phyloP scores from a whole-genome alignment of 2,888 invertebrate genomes.

The Emmelina monodactyla region DNA sequence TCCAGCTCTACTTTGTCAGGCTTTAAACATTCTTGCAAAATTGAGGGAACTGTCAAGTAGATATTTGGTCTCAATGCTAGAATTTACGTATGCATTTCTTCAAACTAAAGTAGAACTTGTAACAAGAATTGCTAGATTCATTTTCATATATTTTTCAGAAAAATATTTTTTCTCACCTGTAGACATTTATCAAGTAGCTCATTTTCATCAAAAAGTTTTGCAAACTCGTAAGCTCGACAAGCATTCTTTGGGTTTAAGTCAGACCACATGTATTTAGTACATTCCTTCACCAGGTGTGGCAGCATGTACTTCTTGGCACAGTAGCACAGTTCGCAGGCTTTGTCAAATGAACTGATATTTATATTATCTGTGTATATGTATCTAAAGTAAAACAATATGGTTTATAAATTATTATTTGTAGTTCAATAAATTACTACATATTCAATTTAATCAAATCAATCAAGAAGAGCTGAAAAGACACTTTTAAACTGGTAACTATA shows the following conservation, averaged over 20 bases:
- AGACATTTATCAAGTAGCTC: slow-evolving; percentile 82
- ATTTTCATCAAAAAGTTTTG: slow-evolving; percentile 83
- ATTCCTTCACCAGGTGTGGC: slow-evolving; percentile 82
- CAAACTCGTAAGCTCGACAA: slow-evolving; percentile 86
- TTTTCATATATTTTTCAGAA: too few relatives aligned
- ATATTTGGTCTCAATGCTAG: too few relatives aligned
- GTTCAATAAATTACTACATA: too few relatives aligned
- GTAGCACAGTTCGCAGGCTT: slow-evolving; percentile 87
- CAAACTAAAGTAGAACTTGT: too few relatives aligned
- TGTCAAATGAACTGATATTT: slow-evolving; percentile 81
- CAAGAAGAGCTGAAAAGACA: too few relatives aligned
- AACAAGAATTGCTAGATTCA: too few relatives aligned
- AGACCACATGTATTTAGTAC: slow-evolving; percentile 85
- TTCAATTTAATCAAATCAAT: too few relatives aligned
- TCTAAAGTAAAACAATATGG: slow-evolving; percentile 36
- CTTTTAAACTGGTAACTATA: too few relatives aligned
- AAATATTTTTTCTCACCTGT: slow-evolving; percentile 49
- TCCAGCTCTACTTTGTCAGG: too few relatives aligned
- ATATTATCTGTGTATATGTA: slow-evolving; percentile 86
- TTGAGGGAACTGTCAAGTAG: too few relatives aligned
- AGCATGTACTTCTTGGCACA: slow-evolving; percentile 90
- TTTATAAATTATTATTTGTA: background rate
- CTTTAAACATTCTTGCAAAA: too few relatives aligned
- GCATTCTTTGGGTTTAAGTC: slow-evolving; percentile 82
- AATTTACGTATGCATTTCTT: too few relatives aligned